A percentile compares a stretch with the other conserved stretches of the same genome.
These are phyloP conservation scores for Allobates femoralis DNA, from an alignment of 2,797 vertebrate genomes.

Conservation along the genomic window DNA sequence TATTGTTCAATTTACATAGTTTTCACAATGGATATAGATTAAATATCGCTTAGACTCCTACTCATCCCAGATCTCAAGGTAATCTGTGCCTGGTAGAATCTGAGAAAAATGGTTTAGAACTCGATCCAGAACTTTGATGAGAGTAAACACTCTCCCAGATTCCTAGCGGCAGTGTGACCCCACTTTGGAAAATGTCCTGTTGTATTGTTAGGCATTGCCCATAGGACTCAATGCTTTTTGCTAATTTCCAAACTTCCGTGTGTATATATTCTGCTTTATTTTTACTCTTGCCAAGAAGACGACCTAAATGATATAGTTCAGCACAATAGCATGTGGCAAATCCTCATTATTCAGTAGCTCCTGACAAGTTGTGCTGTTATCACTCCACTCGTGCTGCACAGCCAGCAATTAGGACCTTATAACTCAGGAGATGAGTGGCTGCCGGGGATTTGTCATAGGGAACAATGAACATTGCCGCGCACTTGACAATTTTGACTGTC, in stretches of 20 bases:
- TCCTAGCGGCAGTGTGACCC: too few species aligned
- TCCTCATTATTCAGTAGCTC: conserved; percentile 27
- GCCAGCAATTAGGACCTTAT: conserved; percentile 24
- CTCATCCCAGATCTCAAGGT: too few species aligned
- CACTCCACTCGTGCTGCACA: conserved; percentile 28
- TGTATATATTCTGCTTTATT: not conserved
- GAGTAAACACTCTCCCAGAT: too few species aligned
- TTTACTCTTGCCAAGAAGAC: conserved; percentile 6
- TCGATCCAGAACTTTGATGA: too few species aligned
- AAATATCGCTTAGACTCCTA: too few species aligned
- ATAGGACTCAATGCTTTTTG: not conserved
- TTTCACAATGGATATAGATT: too few species aligned
- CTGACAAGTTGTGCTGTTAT: conserved; percentile 47
- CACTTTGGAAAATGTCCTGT: not conserved
- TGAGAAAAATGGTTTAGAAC: too few species aligned
- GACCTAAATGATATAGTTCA: conserved; percentile 23
- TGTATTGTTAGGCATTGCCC: not conserved
- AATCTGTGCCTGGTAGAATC: too few species aligned
- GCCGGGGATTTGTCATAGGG: not conserved
- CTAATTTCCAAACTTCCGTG: not conserved
- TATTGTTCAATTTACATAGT: too few species aligned
- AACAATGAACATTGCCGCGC: not conserved
- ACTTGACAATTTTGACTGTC: conserved; percentile 5
- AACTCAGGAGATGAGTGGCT: conserved; percentile 20
- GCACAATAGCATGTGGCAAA: conserved; percentile 2